Conservation (phyloP, 2,888 invertebrate species). For the Nebria brevicollis region DNA sequence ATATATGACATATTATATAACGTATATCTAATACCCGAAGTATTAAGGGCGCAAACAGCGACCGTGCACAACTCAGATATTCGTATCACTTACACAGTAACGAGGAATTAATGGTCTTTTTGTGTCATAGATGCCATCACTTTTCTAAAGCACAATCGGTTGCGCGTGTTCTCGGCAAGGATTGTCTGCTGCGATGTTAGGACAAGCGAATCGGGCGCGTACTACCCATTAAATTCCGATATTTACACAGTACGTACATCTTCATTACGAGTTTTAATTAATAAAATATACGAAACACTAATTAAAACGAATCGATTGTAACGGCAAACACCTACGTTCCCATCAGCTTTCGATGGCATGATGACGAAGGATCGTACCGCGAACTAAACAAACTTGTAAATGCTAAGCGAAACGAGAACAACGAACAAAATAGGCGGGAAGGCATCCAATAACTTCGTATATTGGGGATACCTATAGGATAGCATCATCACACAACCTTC, state of each 20-base stretch:
- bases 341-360: not conserved
- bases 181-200: constrained; percentile 3
- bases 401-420: constrained; percentile 23
- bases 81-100: constrained; percentile 44
- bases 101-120: constrained; percentile 46
- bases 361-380: constrained; percentile 24
- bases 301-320: constrained; percentile 43
- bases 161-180: constrained; percentile 24
- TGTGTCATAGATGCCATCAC: constrained; percentile 42
- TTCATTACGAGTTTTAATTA: constrained; percentile 44
- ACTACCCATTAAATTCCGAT: not conserved
- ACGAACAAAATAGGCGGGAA: not conserved
- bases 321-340: constrained; percentile 24
- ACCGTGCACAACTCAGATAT: constrained; percentile 33
- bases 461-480: not conserved
- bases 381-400: constrained; percentile 40
- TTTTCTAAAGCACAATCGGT: constrained; percentile 33
- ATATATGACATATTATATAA: not conserved
- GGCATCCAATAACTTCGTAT: not conserved
- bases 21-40: constrained; percentile 36
- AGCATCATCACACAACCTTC: too few species aligned
- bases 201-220: not conserved
- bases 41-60: constrained; percentile 3
- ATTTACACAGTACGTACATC: constrained; percentile 20
- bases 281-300: constrained; percentile 44